Base-by-base conservation (phyloP, 2,113 vertebrate genomes). In the Entelurus aequoreus region DNA sequence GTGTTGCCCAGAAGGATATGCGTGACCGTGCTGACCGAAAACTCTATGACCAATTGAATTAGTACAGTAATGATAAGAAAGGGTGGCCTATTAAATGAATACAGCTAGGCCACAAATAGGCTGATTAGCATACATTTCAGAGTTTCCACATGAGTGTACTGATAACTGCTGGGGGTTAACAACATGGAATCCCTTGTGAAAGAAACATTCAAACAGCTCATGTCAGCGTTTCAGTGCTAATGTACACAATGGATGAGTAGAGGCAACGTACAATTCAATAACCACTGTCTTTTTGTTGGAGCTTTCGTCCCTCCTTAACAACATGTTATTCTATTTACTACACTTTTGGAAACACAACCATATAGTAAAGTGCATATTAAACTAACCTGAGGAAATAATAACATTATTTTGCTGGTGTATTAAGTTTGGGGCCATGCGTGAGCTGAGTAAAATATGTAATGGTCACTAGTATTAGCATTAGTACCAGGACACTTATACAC, bases 21-120 rank as follows among this genome's bases (percentile, higher is more conserved):
- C 57, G 37, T 16, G 48, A 15, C 21, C 7, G 21, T 2, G 44
- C 6, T 85, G 72, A 81, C 76, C 68, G 75, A 50, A 74, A 76
- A 67, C 68, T 71, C 60, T 52, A 11, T 28, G 46, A 66, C 56
- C 61, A 14, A 59, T 14, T 47, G 6, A 21, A 47, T 10, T 5
- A 2, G 11, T 47, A 8, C 36, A 63, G 64, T 42, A 14, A 49
- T 57, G 59, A 51, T 12, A n/a, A 65, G 10, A 16, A 11, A 6
- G 40, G 21, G 35, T 36, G 53, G 62, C 50, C 12, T 55, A 48
- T 6, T 11, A 64, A 12, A 6, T 5, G 28, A 46, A 36, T 4
- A 12, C 9, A 28, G 38, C 40, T 42, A 8, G 16, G 59, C 55
- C 56, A 54, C 4, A 52, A 60, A 59, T 61, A 19, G 48, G 11